Evolutionary conservation across 2,113 vertebrate species (phyloP), one percentile per base, ranked within the genome.

Genomic region (Myiagra hebetior): DNA sequence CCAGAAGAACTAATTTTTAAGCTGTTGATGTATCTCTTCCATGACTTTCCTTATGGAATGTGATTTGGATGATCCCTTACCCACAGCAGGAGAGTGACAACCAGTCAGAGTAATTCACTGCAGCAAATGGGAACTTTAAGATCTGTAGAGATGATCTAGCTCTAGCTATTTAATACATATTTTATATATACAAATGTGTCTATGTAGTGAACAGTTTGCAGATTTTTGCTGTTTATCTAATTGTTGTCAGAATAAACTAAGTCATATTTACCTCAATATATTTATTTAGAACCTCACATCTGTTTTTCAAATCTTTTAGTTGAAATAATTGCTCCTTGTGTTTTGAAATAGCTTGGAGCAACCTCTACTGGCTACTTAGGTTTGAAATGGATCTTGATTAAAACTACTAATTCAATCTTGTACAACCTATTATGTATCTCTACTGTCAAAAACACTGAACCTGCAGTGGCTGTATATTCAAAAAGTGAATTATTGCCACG

Each of bases 1-100:
- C 91, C 93, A 97, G 81, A 94, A 95, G 81, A 86, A n/a, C 53
- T 73, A 14, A 69, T 81, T 85, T 89, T 93, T 78, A 84, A 87
- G 62, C 41, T 76, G 37, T 46, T 4, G 5, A 67, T 72, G 18
- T 82, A 41, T 39, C 52, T 96, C 67, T 95, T 97, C 52, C 53
- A 65, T 87, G 55, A 81, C 50, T 89, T 95, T 91, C 27, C 39
- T 74, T 70, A 74, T 57, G 82, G 96, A 95, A 93, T 86, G 72
- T 69, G 35, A 87, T 92, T 95, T 91, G 74, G 60, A 85, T 75
- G 65, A 88, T 88, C 17, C 46, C 68, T 91, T 87, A 67, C 26
- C 70, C 73, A 53, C 70, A 93, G 63, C n/a, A 57, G 81, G 72
- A 56, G 78, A 81, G 93, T 56, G 63, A 91, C 57, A 87, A 80